phyloP scores from a whole-genome alignment of 2,797 vertebrate genomes.

The Melanotaenia parkinsoni region DNA sequence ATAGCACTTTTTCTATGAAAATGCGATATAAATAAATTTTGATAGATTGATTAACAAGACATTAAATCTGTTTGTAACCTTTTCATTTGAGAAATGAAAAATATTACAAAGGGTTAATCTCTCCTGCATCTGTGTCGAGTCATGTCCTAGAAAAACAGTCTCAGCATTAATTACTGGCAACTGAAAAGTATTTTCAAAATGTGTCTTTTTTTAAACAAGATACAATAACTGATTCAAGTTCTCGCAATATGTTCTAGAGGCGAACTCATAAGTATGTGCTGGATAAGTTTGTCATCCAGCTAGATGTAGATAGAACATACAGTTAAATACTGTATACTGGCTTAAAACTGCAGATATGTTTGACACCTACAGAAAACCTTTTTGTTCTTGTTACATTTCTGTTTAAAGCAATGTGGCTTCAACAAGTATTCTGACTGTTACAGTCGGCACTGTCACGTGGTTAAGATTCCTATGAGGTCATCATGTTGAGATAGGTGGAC shows the following conservation, averaged over 20 bases:
- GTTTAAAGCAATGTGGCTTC: not conserved
- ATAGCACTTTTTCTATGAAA: not conserved
- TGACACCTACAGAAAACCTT: too few species aligned
- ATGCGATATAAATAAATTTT: too few species aligned
- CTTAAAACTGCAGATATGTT: too few species aligned
- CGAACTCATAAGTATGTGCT: too few species aligned
- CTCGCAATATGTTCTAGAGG: too few species aligned
- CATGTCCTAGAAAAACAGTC: not conserved
- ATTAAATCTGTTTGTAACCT: too few species aligned
- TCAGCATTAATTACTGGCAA: conserved; percentile 2
- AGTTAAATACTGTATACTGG: too few species aligned
- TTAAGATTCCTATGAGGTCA: conserved; percentile 1
- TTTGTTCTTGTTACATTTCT: not conserved
- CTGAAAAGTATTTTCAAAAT: conserved; percentile 19
- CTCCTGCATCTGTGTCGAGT: not conserved
- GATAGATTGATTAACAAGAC: not conserved
- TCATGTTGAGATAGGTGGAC: not conserved
- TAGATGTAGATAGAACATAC: too few species aligned
- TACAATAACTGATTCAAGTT: too few species aligned
- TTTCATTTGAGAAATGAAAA: not conserved
- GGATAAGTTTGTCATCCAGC: too few species aligned
- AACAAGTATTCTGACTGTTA: not conserved
- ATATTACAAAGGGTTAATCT: conserved; percentile 3
- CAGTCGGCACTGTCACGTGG: not conserved
- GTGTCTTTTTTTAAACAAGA: not conserved